Conservation (phyloP, 2,888 invertebrate genomes). For the Cephus runcator region DNA sequence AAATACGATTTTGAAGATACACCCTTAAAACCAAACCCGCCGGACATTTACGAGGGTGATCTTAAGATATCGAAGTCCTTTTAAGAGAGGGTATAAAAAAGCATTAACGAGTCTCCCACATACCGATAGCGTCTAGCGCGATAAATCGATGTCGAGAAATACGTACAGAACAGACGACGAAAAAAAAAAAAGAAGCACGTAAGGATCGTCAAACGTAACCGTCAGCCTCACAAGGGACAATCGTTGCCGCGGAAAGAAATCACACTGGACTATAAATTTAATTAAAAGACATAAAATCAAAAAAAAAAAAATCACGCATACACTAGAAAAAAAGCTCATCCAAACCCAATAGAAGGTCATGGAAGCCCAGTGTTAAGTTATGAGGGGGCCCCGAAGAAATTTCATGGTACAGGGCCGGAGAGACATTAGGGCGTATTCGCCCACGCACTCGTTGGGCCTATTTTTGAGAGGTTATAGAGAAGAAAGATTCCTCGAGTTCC, state of each 20-base stretch:
- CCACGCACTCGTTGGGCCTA: slow-evolving; percentile 47
- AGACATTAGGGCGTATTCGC: slow-evolving; percentile 14
- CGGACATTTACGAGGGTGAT: not conserved
- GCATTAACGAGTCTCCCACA: not conserved
- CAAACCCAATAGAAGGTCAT: not conserved
- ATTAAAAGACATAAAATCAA: not conserved
- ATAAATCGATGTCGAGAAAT: not conserved
- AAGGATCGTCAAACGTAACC: not conserved
- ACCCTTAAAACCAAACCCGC: not conserved
- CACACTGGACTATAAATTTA: not conserved
- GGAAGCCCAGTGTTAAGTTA: not conserved
- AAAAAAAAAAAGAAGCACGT: not conserved
- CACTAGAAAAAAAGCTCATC: not conserved
- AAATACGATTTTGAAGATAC: not conserved
- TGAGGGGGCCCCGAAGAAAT: not conserved
- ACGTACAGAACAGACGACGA: not conserved
- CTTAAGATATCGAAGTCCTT: not conserved
- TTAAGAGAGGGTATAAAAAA: not conserved
- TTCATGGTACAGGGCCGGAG: not conserved
- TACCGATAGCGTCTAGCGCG: not conserved
- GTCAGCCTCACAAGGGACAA: not conserved
- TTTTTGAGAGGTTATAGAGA: slow-evolving; percentile 48
- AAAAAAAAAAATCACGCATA: not conserved
- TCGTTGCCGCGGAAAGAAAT: not conserved
- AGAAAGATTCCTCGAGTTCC: slow-evolving; percentile 1